Evolutionary conservation across 2,888 invertebrate genomes (phyloP).

Genomic region (Agonopterix arenella): DNA sequence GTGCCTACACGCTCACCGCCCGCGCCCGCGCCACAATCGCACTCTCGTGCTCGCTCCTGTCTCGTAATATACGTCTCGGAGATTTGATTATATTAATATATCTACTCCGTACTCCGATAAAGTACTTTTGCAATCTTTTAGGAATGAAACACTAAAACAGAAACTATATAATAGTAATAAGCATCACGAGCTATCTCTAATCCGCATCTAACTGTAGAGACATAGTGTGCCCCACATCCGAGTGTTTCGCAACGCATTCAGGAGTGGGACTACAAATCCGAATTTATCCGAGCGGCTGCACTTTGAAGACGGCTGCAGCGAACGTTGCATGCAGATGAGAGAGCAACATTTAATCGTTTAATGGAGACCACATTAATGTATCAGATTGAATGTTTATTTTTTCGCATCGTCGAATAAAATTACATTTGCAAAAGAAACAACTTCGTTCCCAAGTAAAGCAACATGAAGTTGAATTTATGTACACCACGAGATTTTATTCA

Average conservation of each 20-base stretch:
- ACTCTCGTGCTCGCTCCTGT: neutral
- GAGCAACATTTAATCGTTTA: conserved; percentile 65
- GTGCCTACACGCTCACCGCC: conserved; percentile 37
- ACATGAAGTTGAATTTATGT: conserved; percentile 10
- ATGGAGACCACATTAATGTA: conserved; percentile 64
- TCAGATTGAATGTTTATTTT: conserved; percentile 54
- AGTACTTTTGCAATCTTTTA: neutral
- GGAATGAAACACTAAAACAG: neutral
- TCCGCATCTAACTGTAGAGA: neutral
- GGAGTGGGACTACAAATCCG: conserved; percentile 37
- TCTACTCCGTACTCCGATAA: too few relatives aligned
- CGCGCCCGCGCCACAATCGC: conserved; percentile 12
- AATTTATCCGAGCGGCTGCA: conserved; percentile 57
- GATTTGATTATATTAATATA: too few relatives aligned
- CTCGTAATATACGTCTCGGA: too few relatives aligned
- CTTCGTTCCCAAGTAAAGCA: conserved; percentile 1
- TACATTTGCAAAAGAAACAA: conserved; percentile 12
- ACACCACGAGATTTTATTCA: conserved; percentile 8
- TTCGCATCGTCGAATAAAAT: conserved; percentile 14
- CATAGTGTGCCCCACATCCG: conserved; percentile 7
- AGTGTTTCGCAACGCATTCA: conserved; percentile 17
- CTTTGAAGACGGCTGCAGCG: conserved; percentile 55
- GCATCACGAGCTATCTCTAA: neutral
- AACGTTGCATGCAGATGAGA: conserved; percentile 64
- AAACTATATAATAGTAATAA: neutral